Percentiles rank a stretch among this genome's conserved stretches.
phyloP scores from a whole-genome alignment of 2,888 invertebrate species.

The Volucella inanis region DNA sequence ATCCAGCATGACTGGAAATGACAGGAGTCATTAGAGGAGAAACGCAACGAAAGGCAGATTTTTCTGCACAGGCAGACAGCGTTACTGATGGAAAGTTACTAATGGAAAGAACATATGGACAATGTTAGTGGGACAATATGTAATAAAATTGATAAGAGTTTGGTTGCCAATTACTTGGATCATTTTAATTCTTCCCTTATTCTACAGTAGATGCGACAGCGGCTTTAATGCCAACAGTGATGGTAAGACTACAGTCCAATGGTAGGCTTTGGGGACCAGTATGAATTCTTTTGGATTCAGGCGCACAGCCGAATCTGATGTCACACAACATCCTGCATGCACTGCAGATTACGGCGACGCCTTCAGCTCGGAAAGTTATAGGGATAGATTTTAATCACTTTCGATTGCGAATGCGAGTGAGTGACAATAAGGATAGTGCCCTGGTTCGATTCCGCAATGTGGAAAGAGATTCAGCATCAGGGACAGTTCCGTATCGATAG shows the following conservation, averaged over 20 bases:
- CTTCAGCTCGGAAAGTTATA: no score
- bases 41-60: not conserved
- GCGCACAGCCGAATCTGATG: slow-evolving; percentile 5
- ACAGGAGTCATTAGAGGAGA: not conserved
- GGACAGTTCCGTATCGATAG: no score
- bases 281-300: slow-evolving; percentile 8
- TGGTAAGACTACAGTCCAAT: not conserved
- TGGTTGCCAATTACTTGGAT: no score
- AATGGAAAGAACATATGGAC: no score
- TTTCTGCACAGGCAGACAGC: not conserved
- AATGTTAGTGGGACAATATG: no score
- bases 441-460: no score
- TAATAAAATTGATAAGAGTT: no score
- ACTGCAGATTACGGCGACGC: not conserved
- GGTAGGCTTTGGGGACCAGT: not conserved
- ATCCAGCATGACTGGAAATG: not conserved
- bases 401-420: no score
- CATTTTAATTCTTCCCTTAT: not conserved
- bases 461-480: no score
- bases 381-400: no score
- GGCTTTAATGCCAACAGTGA: slow-evolving; percentile 1
- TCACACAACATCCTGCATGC: not conserved
- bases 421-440: no score
- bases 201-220: not conserved
- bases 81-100: not conserved